A percentile compares a stretch with the other conserved stretches of the same genome.
Conservation (phyloP, 1,140 invertebrate genomes). For the Ylistrum balloti region DNA sequence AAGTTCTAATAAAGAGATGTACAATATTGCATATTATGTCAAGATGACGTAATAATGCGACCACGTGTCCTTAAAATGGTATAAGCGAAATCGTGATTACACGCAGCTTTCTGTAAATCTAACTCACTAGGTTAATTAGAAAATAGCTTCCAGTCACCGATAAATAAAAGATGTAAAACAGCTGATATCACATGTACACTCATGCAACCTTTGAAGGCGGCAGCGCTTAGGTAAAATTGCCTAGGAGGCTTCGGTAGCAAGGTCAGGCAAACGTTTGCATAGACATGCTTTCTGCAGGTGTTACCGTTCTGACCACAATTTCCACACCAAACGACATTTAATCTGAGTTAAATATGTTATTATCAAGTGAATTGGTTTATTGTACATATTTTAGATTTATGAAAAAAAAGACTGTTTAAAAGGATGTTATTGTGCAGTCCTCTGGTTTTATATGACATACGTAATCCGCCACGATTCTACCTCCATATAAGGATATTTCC, state of each 20-base stretch:
- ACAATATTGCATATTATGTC: neutral
- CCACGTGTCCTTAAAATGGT: neutral
- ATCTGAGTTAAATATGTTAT: too few relatives aligned
- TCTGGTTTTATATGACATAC: neutral
- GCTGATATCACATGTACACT: neutral
- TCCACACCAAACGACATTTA: neutral
- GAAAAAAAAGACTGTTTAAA: neutral
- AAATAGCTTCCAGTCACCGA: constrained; percentile 20
- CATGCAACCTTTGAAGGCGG: constrained; percentile 19
- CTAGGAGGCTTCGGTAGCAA: neutral
- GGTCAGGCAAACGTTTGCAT: neutral
- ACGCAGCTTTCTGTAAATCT: neutral
- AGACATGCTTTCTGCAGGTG: constrained; percentile 11
- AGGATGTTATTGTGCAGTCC: neutral
- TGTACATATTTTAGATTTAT: neutral
- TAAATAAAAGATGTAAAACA: neutral
- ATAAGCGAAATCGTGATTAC: neutral
- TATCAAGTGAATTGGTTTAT: too few relatives aligned
- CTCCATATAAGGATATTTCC: constrained; percentile 4
- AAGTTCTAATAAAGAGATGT: too few relatives aligned
- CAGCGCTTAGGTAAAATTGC: neutral
- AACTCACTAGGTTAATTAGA: constrained; percentile 15
- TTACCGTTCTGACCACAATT: neutral
- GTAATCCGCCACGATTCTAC: neutral
- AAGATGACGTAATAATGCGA: neutral